phyloP scores from a whole-genome alignment of 2,113 vertebrate genomes.

The Hippocampus barbouri region DNA sequence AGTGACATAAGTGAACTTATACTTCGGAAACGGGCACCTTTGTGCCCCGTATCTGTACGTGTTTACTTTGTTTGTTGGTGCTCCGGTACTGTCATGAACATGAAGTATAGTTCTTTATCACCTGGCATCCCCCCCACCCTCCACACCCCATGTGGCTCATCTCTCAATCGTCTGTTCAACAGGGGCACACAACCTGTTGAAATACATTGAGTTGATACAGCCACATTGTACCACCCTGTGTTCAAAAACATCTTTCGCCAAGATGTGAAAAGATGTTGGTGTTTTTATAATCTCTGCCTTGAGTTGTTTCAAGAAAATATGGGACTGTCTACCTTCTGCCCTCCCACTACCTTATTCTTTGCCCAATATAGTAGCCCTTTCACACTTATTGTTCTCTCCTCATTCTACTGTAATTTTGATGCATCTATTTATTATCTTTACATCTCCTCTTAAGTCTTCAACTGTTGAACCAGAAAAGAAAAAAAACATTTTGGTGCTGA shows the following conservation, averaged over 20 bases:
- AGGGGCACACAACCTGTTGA: constrained; percentile 41
- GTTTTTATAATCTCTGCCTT: constrained; percentile 81
- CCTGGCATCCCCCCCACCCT: constrained; percentile 13
- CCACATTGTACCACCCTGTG: constrained; percentile 49
- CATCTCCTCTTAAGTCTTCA: constrained; percentile 18
- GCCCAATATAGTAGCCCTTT: constrained; percentile 27
- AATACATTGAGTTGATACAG: constrained; percentile 29
- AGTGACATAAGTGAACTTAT: constrained; percentile 20
- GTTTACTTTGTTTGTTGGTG: constrained; percentile 43
- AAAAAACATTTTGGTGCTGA: constrained; percentile 19
- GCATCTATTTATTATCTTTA: constrained; percentile 28
- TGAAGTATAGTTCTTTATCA: constrained; percentile 26
- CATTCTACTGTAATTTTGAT: constrained; percentile 26
- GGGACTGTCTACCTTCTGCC: constrained; percentile 33
- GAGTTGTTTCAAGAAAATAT: constrained; percentile 43
- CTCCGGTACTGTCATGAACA: constrained; percentile 36
- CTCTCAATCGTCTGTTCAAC: constrained; percentile 54
- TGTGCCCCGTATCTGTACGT: constrained; percentile 36
- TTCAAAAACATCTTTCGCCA: constrained; percentile 66
- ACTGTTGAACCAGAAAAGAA: neutral
- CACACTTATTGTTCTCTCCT: constrained; percentile 26
- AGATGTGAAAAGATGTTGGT: constrained; percentile 70
- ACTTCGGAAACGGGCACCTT: constrained; percentile 6
- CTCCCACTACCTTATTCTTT: constrained; percentile 30
- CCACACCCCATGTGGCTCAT: constrained; percentile 25